Evolutionary conservation across 2,888 invertebrate species (phyloP).

Genomic region (Napeogenes sylphis): DNA sequence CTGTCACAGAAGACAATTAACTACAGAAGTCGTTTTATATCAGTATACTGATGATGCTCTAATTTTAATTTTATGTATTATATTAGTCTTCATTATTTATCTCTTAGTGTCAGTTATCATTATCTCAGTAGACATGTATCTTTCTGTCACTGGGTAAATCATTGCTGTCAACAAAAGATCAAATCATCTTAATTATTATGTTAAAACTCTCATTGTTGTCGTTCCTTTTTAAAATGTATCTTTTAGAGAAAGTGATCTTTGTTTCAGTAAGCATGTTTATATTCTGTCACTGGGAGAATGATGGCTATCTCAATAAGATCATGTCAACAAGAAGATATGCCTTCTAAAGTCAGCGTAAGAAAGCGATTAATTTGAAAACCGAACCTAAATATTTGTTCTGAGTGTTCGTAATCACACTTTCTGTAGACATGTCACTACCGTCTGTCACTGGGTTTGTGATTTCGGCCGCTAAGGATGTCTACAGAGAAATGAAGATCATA

Average conservation of each 20-base stretch:
- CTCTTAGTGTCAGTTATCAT: background rate
- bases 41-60: too few relatives aligned
- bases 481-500: too few relatives aligned
- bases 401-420: slow-evolving; percentile 24
- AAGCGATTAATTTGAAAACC: too few relatives aligned
- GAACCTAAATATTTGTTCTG: background rate
- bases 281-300: slow-evolving; percentile 37
- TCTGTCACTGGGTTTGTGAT: slow-evolving; percentile 35
- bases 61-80: too few relatives aligned
- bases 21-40: too few relatives aligned
- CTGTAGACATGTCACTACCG: slow-evolving; percentile 21
- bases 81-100: too few relatives aligned
- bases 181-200: background rate
- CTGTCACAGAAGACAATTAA: too few relatives aligned
- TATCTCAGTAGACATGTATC: slow-evolving; percentile 32
- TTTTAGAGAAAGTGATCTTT: background rate
- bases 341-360: too few relatives aligned
- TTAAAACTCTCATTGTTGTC: background rate
- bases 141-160: slow-evolving; percentile 37
- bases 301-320: slow-evolving; percentile 17
- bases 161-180: slow-evolving; percentile 21
- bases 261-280: slow-evolving; percentile 31
- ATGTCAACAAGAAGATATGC: too few relatives aligned
- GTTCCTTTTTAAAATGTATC: background rate
- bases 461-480: slow-evolving; percentile 16